Evolutionary conservation across 2,888 invertebrate species (phyloP), one percentile per base, ranked within the genome.

Genomic region (Camponotus fellah): DNA sequence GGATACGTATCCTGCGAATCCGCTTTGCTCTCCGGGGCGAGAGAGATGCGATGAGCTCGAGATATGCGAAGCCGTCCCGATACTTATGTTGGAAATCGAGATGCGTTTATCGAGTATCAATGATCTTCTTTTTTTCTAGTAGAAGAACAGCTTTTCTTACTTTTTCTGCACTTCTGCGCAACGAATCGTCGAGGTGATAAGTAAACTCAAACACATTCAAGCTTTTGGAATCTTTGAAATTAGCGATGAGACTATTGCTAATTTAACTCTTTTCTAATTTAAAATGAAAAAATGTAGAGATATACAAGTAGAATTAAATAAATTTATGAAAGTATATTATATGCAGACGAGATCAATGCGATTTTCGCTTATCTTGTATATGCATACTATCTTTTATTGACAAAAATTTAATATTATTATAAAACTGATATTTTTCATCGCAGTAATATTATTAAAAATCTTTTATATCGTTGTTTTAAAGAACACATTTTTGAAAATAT

Each of bases 1-100:
- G 87, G 87, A 88, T 86, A 87, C 86, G 87, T 88, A 87, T 90
- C 85, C 74, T 81, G 88, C 85, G 82, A 71, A 86, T 85, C 80
- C 76, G 83, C 80, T 85, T 79, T 88, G 80, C 84, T 49, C 82
- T 76, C 34, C 49, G 56, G 43, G 26, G 66, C 65, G 56, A 40
- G 72, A 56, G 80, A 64, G n/a, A n/a, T 71, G 66, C 62, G 66
- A 68, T 43, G 60, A 82, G 71, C 64, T 64, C 60, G 26, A 26
- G 26, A 26, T 26, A 26, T 26, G 4, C 37, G 46, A 72, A 79
- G 34, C 74, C 43, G 58, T 21, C 26, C 49, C 46, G 69, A 37
- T 68, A 43, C 60, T 65, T 26, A 26, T 26, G 26, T 26, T 72
- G 62, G 62, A 46, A 37, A 49, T 79, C 60, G 10, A 12, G 17